Base-by-base conservation (phyloP, 1,140 invertebrate species). In the Neocloeon triangulifer region DNA sequence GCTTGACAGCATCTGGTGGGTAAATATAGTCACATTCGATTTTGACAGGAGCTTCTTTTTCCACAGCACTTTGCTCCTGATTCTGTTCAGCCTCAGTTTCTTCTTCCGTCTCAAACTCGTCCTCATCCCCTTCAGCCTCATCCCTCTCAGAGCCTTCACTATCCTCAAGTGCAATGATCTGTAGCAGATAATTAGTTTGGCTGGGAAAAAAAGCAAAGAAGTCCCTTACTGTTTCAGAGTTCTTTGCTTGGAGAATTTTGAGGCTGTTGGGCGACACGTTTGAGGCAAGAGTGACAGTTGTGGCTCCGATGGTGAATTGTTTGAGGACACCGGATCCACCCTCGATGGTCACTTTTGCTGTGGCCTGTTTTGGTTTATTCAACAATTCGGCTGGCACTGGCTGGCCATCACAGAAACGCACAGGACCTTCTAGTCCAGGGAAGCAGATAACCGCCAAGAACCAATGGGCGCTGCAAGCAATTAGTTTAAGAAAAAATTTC, bases 361-460 rank as follows among this genome's bases (percentile, higher is more conserved):
- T 18, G 9, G 12, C 14, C n/a, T n/a, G n/a, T n/a, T n/a, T n/a
- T n/a, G n/a, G n/a, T 30, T 38, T 5, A 9, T 6, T 31, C 13
- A 23, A 8, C 13, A 14, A 9, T 29, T 8, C 7, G 7, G 13
- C 27, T 29, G 27, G 7, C 23, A 69, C 58, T 4, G 64, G 57
- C 37, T 60, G 56, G 43, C 69, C 64, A 41, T 69, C 67, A 42
- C 58, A 48, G 44, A 62, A 54, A 43, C 55, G 53, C 32, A 62
- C 52, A 38, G 56, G 56, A 0, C 72, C 72, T 23, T 69, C 66
- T 28, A 85, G 53, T 18, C 73, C 73, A 32, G 89, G 86, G 52
- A 79, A 95, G 55, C 89, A 96, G 30, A 97, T 84, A 26, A 97
- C 86, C 2, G 86, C 89, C 38, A 97, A 59, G 56, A 91, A 96